These are phyloP conservation scores for Axis porcinus DNA, from an alignment of 2,113 vertebrate genomes.

Conservation along the genomic window DNA sequence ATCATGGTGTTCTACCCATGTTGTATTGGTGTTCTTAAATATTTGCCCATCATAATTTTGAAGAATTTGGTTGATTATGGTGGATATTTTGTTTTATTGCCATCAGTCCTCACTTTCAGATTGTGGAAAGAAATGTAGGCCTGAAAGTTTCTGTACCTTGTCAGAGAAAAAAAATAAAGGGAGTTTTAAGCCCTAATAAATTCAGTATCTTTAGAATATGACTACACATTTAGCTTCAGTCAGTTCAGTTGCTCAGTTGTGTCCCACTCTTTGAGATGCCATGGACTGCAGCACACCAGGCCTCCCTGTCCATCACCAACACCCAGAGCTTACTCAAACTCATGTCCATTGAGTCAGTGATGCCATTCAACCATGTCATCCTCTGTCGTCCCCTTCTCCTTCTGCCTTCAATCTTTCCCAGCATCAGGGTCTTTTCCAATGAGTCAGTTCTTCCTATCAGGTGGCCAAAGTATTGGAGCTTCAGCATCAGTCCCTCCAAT, in stretches of 20 bases:
- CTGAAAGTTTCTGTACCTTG: not conserved
- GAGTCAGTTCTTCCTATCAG: not conserved
- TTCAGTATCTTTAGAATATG: not conserved
- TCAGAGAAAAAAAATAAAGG: not conserved
- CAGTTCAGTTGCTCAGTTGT: rapidly evolving
- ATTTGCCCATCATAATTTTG: not conserved
- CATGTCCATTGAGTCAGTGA: not conserved
- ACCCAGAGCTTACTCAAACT: not conserved
- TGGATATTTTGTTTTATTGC: not conserved
- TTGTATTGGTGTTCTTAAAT: not conserved
- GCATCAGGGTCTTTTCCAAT: not conserved
- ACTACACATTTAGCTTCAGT: not conserved
- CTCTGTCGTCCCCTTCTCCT: rapidly evolving
- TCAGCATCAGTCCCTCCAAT: not conserved
- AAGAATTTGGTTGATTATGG: not conserved
- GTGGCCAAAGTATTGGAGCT: not conserved
- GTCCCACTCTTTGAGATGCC: not conserved
- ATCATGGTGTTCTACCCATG: not conserved
- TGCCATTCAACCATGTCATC: not conserved
- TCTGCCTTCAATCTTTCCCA: not conserved
- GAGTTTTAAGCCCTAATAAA: not conserved
- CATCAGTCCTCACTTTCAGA: not conserved
- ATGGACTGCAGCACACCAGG: not conserved
- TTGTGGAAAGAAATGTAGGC: not conserved
- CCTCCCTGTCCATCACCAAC: not conserved